Evolutionary conservation across 2,888 invertebrate genomes (phyloP), one percentile per base, ranked within the genome.

Genomic region (Synergus laeviventris): DNA sequence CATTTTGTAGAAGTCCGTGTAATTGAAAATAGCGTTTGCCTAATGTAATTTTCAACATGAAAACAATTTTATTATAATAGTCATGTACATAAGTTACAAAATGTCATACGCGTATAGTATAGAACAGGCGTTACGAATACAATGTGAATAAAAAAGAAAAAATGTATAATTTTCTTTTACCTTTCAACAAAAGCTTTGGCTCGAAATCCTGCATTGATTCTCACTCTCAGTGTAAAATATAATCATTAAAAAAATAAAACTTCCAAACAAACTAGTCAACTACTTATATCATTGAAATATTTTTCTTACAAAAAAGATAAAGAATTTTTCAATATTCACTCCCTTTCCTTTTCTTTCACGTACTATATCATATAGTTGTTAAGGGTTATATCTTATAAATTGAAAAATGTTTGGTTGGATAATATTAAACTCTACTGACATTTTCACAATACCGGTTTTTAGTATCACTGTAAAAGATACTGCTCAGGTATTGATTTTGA

Each of bases 41-140:
- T 45, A n/a, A 54, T 38, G 18, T 61, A 42, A 74, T 66, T 74
- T 60, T 80, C 77, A 78, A 78, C 76, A 74, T 76, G 79, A 75
- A 78, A 79, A 76, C 75, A 81, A 76, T 81, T 81, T 81, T 79
- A 79, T 79, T 78, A 76, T 75, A 79, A 81, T 84, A 85, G 79
- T 82, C 85, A 85, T 87, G 85, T 85, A 86, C 86, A 87, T 85
- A 86, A 82, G 82, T 84, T 84, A 84, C 83, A 84, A 84, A 84
- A 84, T 84, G 84, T 77, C 84, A 86, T 82, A 83, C 84, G 80
- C 82, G 77, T 84, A 84, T 81, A 81, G 80, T 82, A 85, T 85
- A 85, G 81, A 85, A 86, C 84, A 86, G 85, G 85, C 83, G 86
- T 83, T 85, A 86, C 84, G 83, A 82, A 84, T 86, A 85, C 83